Percentiles rank a stretch among this genome's conserved stretches.
These are phyloP conservation scores for Ranitomeya variabilis DNA, from an alignment of 2,113 vertebrate genomes.

Conservation along the genomic window DNA sequence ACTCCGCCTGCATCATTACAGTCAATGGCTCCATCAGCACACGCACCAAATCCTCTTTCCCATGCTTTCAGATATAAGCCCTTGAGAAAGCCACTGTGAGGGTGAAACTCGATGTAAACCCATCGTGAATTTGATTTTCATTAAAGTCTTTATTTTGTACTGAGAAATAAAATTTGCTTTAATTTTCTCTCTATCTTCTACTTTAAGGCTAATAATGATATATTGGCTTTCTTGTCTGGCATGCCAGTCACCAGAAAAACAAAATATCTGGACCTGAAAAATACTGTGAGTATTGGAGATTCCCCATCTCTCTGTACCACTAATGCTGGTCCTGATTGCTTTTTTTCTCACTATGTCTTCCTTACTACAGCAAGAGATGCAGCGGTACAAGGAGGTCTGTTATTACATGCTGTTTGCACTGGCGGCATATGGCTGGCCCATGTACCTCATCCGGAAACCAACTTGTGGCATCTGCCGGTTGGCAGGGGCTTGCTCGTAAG, in stretches of 20 bases:
- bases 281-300: constrained; percentile 77
- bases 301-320: neutral
- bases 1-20: too few species aligned
- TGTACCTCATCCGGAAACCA: constrained; percentile 97
- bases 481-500: constrained; percentile 95
- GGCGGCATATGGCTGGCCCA: constrained; percentile 98
- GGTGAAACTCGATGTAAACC: too few species aligned
- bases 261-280: constrained; percentile 96
- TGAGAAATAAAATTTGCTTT: neutral
- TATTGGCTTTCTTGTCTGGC: constrained; percentile 95
- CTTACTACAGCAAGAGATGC: constrained; percentile 88
- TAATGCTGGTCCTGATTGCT: neutral
- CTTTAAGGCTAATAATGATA: constrained; percentile 93
- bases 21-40: too few species aligned
- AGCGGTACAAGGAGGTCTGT: constrained; percentile 95
- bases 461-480: constrained; percentile 93
- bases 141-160: too few species aligned
- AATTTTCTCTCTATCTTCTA: neutral
- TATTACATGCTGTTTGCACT: constrained; percentile 99
- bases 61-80: too few species aligned
- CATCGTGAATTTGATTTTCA: too few species aligned
- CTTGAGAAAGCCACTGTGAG: too few species aligned
- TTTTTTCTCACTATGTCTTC: neutral
- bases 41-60: too few species aligned
- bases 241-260: constrained; percentile 98